Evolutionary conservation across 2,113 vertebrate genomes (phyloP).

Genomic region (Octodon degus): DNA sequence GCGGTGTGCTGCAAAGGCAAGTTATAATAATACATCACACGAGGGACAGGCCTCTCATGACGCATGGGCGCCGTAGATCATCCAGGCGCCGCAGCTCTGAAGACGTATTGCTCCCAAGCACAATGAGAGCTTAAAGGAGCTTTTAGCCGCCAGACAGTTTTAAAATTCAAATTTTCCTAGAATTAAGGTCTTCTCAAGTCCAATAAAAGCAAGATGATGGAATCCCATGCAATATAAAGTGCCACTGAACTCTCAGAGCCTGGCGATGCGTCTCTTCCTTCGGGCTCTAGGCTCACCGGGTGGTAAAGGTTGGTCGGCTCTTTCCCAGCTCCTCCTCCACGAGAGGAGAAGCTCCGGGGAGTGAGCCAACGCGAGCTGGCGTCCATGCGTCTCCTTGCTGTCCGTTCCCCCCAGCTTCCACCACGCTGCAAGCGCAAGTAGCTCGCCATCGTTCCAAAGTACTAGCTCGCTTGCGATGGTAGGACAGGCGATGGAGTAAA

Average conservation of each 20-base stretch:
- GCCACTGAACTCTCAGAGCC: background rate
- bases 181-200: slow-evolving; percentile 76
- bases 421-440: rapidly evolving
- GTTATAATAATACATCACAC: slow-evolving; percentile 86
- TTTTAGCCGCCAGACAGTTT: slow-evolving; percentile 76
- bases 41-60: slow-evolving; percentile 79
- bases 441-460: background rate
- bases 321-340: background rate
- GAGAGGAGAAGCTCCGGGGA: background rate
- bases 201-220: slow-evolving; percentile 68
- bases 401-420: background rate
- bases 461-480: no score
- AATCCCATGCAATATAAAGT: slow-evolving; percentile 54
- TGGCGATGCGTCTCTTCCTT: background rate
- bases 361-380: background rate
- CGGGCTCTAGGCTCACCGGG: slow-evolving; percentile 51
- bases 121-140: slow-evolving; percentile 80
- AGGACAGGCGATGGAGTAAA: background rate
- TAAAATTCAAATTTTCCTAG: slow-evolving; percentile 77
- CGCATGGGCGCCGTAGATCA: slow-evolving; percentile 83
- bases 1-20: slow-evolving; percentile 80
- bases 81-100: slow-evolving; percentile 75
- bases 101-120: slow-evolving; percentile 84
- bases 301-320: background rate
- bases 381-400: background rate